phyloP scores from a whole-genome alignment of 2,888 invertebrate genomes.

The Strigamia maritima region DNA sequence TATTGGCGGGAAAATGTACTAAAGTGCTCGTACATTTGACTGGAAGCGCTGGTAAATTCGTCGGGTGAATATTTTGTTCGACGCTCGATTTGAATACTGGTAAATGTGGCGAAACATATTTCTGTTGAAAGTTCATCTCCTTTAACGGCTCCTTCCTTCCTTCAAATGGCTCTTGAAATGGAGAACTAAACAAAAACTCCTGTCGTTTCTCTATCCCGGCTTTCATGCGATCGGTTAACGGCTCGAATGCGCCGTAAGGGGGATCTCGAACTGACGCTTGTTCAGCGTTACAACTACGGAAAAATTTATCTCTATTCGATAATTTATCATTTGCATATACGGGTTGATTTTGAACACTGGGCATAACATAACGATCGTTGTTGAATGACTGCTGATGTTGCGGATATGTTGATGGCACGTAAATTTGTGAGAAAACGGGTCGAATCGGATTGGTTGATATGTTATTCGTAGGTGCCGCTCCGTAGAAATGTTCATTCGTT shows the following conservation, averaged over 20 bases:
- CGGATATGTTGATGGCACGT: not conserved
- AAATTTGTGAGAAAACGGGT: constrained; percentile 12
- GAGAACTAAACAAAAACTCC: constrained; percentile 63
- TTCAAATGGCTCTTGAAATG: not conserved
- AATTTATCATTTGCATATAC: not conserved
- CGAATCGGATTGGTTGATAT: not conserved
- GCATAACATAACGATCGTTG: not conserved
- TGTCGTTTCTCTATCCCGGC: constrained; percentile 86
- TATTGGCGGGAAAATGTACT: not conserved
- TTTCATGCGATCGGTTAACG: constrained; percentile 57
- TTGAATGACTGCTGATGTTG: constrained; percentile 6
- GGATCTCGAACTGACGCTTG: not conserved
- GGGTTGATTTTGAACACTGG: not conserved
- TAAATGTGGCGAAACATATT: too few species aligned
- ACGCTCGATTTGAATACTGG: not conserved
- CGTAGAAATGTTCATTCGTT: not conserved
- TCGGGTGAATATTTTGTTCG: not conserved
- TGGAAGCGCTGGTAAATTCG: not conserved
- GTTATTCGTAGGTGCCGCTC: not conserved
- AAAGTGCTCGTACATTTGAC: not conserved
- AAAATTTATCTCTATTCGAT: not conserved
- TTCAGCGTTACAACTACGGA: not conserved
- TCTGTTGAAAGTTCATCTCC: not conserved
- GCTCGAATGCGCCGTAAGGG: not conserved
- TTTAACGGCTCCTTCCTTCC: not conserved